Evolutionary conservation across 2,888 invertebrate species (phyloP), one percentile per base, ranked within the genome.

Genomic region (Therioaphis trifolii): DNA sequence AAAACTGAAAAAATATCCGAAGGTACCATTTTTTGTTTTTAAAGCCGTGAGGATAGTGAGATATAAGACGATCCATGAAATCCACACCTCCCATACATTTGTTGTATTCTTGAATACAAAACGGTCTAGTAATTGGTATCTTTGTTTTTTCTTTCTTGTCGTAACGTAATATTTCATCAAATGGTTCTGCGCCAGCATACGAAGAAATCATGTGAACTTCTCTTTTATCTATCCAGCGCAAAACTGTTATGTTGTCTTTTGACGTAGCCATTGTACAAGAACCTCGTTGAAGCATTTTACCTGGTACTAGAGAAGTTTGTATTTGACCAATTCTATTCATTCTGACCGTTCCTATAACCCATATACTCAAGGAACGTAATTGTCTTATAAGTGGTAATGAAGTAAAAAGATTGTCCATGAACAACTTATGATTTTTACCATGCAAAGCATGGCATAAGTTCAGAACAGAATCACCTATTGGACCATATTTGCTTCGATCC

Each of bases 161-260:
- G 68, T 78, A 85, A 35, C 84, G 63, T 29, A 82, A 55, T 14
- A 58, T 74, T 75, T 63, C 71, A 46, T 66, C 82, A 49, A 69
- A 21, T 27, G 85, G 85, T 24, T 75, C 52, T 24, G 58, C 52
- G 18, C 84, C 85, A 43, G 84, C 84, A 85, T 74, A 85, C 18
- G 71, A 80, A 61, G 82, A 85, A n/a, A 85, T 76, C 52, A 75
- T 75, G 61, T 85, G 79, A 5, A 85, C 85, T 35, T 58, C 21
- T 15, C 49, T 66, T n/a, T 84, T 84, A 66, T 85, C 85, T 40
- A 84, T 72, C 84, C 82, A 85, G 14, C 84, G 71, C 18, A 85
- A n/a, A n/a, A n/a, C n/a, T n/a, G 84, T 82, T n/a, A 80, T 84
- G 49, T 85, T 85, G 76, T 85, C 85, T 46, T 80, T 72, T 82